Percentiles rank a stretch among this genome's conserved stretches.
These are phyloP conservation scores for Caretta caretta DNA, from an alignment of 2,113 vertebrate species.

Conservation along the genomic window DNA sequence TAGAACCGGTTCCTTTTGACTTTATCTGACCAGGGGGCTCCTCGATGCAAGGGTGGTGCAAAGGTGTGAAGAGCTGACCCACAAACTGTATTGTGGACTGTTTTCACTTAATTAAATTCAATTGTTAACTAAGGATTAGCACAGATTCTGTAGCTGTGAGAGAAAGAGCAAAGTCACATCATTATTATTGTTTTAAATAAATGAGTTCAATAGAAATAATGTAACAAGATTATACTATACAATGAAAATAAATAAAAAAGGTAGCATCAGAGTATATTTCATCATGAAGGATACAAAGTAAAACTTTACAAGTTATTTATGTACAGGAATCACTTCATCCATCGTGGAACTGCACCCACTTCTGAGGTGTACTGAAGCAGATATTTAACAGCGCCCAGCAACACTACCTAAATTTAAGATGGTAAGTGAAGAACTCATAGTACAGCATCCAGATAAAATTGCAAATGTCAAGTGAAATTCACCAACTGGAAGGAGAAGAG, in stretches of 20 bases:
- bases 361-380: constrained; percentile 60
- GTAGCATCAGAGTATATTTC: constrained; percentile 21
- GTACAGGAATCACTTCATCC: constrained; percentile 58
- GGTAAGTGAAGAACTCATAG: constrained; percentile 42
- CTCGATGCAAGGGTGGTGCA: neutral
- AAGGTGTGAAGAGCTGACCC: neutral
- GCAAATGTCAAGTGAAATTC: constrained; percentile 71
- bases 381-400: constrained; percentile 43
- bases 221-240: neutral
- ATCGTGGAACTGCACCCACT: constrained; percentile 63
- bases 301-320: constrained; percentile 58
- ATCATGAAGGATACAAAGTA: constrained; percentile 54
- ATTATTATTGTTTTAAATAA: constrained; percentile 24
- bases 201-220: constrained; percentile 32
- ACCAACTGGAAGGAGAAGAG: constrained; percentile 47
- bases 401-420: constrained; percentile 30
- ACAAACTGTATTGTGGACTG: neutral
- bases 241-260: constrained; percentile 38
- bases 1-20: neutral
- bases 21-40: neutral
- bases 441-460: constrained; percentile 68
- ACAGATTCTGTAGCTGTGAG: neutral
- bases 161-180: neutral
- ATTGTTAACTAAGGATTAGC: neutral
- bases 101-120: neutral